Base-by-base conservation (phyloP, 2,888 invertebrate genomes). In the Lottia gigantea region DNA sequence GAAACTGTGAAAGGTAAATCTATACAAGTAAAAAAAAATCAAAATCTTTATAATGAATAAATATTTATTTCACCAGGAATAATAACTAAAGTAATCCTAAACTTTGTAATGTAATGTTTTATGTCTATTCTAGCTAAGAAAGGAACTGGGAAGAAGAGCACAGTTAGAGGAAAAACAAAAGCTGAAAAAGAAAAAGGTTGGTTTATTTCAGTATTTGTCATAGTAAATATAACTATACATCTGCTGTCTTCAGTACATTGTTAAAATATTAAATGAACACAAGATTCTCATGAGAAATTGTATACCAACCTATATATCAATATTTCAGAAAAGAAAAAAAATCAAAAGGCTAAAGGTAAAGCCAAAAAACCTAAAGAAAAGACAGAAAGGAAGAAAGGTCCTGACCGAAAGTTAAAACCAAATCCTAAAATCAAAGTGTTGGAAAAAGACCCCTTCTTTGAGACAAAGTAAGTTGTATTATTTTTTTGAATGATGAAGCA, bases 381-480 rank as follows among this genome's bases (percentile, higher is more conserved):
- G 45, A 67, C 64, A 55, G 77, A 78, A 31, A 80, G 80, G 69
- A 80, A 81, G 68, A 81, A 78, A 69, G 83, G 83, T 19, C 85
- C 83, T 46, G 83, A 84, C 67, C 78, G 79, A 72, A 78, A 84
- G 49, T 80, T 88, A 23, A 84, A 84, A 67, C 88, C 88, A 61
- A 88, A 88, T 69, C 83, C 84, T 3, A 83, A 85, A 68, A 85
- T 89, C 46, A 87, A 85, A 62, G 83, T 88, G 7, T 79, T 85
- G 71, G 84, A 86, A 64, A 86, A 86, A 71, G 89, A 89, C 74
- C 89, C 89, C 7, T 86, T 89, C 68, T 88, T 89, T 81, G 87
- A 89, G 76, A 84, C 86, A 64, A 88, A 84, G 87, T 88, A 81
- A 73, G 82, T 78, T 15, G 62, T 46, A 40, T 4, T 40, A 40